A percentile compares a stretch with the other conserved stretches of the same genome.
These are phyloP conservation scores for Smithornis capensis DNA, from an alignment of 2,113 vertebrate genomes.

Conservation along the genomic window DNA sequence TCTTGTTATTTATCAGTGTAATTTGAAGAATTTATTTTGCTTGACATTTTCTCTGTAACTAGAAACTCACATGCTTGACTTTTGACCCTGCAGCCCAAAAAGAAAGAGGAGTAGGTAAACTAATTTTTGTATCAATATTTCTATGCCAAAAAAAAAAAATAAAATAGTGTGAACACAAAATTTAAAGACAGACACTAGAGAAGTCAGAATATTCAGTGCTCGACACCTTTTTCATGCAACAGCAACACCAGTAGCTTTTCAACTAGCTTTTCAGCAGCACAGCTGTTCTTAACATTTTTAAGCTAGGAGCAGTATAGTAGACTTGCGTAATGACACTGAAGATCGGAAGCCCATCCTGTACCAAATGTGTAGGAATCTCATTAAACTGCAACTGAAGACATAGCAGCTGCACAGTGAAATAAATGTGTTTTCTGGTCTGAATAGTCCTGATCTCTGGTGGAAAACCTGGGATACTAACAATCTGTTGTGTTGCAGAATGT, in stretches of 20 bases:
- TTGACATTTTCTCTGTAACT: background rate
- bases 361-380: conserved; percentile 67
- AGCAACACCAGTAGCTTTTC: background rate
- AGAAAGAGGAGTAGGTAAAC: background rate
- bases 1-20: background rate
- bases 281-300: conserved; percentile 39
- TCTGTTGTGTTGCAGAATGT: background rate
- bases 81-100: background rate
- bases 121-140: background rate
- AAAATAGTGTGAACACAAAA: background rate
- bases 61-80: background rate
- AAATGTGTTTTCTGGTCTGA: conserved; percentile 66
- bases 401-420: conserved; percentile 65
- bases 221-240: background rate
- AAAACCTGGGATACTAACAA: conserved; percentile 15
- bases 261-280: background rate
- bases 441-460: conserved; percentile 40
- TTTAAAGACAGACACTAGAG: background rate
- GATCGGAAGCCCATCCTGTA: conserved; percentile 57
- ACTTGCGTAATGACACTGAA: conserved; percentile 52
- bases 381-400: conserved; percentile 56
- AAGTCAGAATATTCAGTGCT: conserved; percentile 2
- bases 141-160: background rate
- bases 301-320: background rate
- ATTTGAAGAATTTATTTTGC: background rate